Evolutionary conservation across 2,888 invertebrate species (phyloP), one percentile per base, ranked within the genome.

Genomic region (Idaea biselata): DNA sequence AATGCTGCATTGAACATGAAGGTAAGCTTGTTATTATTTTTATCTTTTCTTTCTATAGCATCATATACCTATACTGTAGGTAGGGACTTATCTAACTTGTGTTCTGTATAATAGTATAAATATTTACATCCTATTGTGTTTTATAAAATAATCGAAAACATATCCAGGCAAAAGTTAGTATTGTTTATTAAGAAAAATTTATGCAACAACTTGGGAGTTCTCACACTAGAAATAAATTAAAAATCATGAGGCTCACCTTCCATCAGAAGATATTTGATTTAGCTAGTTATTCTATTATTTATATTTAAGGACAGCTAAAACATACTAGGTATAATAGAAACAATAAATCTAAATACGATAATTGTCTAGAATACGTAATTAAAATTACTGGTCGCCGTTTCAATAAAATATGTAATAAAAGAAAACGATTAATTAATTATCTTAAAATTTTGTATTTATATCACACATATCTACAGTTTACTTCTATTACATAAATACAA

Each of bases 361-460:
- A 44, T 84, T 85, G 78, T 84, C 83, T 87, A 87, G 67, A 72
- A 83, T 85, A 80, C 44, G 81, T 84, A 79, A 81, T 80, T 79
- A 82, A 83, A 82, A 82, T 87, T 87, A 88, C 85, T 89, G 88
- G 88, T 89, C 84, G 87, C 84, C 80, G 82, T 87, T 82, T 84
- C 81, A 85, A 87, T 83, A 86, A 88, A 88, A 84, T 82, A 87
- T 82, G 82, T 83, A 84, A 84, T 87, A 85, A 91, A 91, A 90
- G 88, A 91, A 90, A 91, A 88, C 88, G 80, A 87, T 86, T 84
- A 82, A 83, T 82, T 84, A 84, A 83, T 84, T 74, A 84, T 88
- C 81, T 90, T 92, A 93, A 93, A 93, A 93, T 93, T 93, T 93
- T 93, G 93, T 93, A 93, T 93, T 93, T 92, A 91, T 89, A 89